Base-by-base conservation (phyloP, 2,113 vertebrate species). In the Callorhinus ursinus region DNA sequence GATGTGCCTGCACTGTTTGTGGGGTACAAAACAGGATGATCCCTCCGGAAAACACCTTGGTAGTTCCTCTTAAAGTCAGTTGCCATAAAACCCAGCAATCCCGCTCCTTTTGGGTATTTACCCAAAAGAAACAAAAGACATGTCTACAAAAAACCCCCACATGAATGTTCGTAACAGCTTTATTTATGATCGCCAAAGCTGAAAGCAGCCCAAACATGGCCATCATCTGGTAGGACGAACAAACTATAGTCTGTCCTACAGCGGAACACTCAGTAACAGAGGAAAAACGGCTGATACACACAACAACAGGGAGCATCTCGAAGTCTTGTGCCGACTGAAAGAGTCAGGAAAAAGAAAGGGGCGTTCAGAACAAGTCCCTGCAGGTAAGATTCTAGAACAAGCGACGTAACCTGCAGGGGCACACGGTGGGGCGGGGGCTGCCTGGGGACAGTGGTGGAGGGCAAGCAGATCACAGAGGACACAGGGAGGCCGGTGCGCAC, bases 361-460 rank as follows among this genome's bases (percentile, higher is more conserved):
- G 18, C 28, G 2, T 0, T 3, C 16, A 0, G 1, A 33, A 49
- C 42, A 1, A 49, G 3, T 46, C 39, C 67, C 49, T 1, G 31
- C 14, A 14, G 4, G 46, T 8, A n/a, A 74, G 76, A 36, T 65
- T 36, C 61, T 55, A 49, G 7, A 21, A n/a, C 46, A 39, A 4
- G 69, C 69, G 31, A 16, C 42, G 57, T 6, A 28, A 46, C 36
- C 53, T 21, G 4, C 26, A 7, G 57, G 1, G 11, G 57, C n/a
- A 67, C 69, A n/a, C 55, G 67, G 49, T 28, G 55, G 46, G 46
- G 31, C 19, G 0, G 33, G 80, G 7, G 55, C 24, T 16, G 14
- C n/a, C 80, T 24, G 80, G 80, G n/a, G 36, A 28, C 22, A 10
- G 57, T 5, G 10, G 81, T 1, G 14, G 57, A 4, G 55, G 24